Conservation (phyloP, 2,113 vertebrate genomes). For the Plestiodon gilberti region DNA sequence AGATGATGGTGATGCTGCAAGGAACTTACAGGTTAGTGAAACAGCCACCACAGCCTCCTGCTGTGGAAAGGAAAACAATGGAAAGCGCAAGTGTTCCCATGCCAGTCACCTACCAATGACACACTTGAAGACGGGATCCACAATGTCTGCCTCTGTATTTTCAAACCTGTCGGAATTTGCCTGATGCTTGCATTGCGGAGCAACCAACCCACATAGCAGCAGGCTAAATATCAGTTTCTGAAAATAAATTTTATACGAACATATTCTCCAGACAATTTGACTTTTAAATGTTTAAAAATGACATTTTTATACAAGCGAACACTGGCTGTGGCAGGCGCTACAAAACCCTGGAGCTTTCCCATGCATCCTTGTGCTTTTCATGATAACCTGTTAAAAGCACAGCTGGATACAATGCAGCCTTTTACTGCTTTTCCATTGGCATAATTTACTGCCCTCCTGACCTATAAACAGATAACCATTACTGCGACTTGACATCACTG, state of each 20-base stretch:
- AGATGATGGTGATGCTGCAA: constrained; percentile 48
- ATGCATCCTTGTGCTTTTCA: constrained; percentile 59
- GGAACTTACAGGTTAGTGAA: constrained; percentile 60
- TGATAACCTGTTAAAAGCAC: constrained; percentile 62
- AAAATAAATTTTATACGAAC: constrained; percentile 78
- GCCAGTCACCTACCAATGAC: constrained; percentile 75
- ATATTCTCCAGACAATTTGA: constrained; percentile 77
- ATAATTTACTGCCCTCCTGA: constrained; percentile 72
- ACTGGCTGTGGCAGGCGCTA: constrained; percentile 59
- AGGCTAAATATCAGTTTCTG: constrained; percentile 74
- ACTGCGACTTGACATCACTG: constrained; percentile 56
- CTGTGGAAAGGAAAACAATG: constrained; percentile 36
- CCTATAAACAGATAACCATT: constrained; percentile 67
- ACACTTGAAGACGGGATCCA: constrained; percentile 63
- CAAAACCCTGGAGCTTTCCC: constrained; percentile 65
- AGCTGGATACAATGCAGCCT: constrained; percentile 57
- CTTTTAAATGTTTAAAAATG: constrained; percentile 78
- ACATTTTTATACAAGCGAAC: constrained; percentile 71
- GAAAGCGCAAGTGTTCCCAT: constrained; percentile 65
- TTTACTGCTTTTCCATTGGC: constrained; percentile 59
- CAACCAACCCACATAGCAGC: constrained; percentile 72
- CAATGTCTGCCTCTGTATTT: constrained; percentile 77
- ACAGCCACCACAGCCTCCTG: constrained; percentile 58
- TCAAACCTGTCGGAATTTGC: constrained; percentile 72
- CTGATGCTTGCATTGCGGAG: constrained; percentile 70